These are phyloP conservation scores for Pollenia griseotomentosa DNA, from an alignment of 2,888 invertebrate genomes.

Conservation along the genomic window DNA sequence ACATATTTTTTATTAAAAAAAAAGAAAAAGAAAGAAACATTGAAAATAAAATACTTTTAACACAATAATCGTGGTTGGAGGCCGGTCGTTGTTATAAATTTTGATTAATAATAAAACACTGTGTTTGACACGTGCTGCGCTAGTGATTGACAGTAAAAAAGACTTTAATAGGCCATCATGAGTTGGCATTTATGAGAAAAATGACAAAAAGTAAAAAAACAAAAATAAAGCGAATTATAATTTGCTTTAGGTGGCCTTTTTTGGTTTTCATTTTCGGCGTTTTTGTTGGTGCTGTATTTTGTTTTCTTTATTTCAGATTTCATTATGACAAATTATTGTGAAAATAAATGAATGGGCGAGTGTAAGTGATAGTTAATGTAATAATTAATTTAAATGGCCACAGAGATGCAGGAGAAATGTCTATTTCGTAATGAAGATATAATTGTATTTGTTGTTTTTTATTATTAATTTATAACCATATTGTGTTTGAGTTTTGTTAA, in stretches of 20 bases:
- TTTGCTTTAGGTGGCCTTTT: constrained; percentile 15
- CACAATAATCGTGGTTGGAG: background rate
- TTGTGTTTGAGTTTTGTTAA: too few species aligned
- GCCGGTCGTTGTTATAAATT: constrained; percentile 1
- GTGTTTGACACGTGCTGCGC: constrained; percentile 49
- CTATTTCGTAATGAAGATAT: too few species aligned
- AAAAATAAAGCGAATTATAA: background rate
- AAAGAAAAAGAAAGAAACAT: background rate
- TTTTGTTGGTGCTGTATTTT: background rate
- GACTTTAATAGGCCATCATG: constrained; percentile 40
- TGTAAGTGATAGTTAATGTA: constrained; percentile 21
- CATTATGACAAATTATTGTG: constrained; percentile 6
- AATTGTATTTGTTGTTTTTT: too few species aligned
- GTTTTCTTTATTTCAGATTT: background rate
- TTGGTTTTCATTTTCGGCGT: background rate
- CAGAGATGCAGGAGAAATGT: background rate
- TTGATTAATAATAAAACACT: constrained; percentile 46
- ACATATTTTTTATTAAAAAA: background rate
- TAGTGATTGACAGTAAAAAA: constrained; percentile 54
- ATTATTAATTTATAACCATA: too few species aligned
- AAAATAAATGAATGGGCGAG: background rate
- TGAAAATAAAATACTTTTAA: background rate
- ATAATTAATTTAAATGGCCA: background rate
- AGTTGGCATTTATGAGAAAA: constrained; percentile 37
- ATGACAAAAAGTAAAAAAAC: background rate